Percentiles rank a stretch among this genome's conserved stretches.
Evolutionary conservation across 2,797 vertebrate genomes (phyloP).

Genomic region (Hafferia zeledoni): DNA sequence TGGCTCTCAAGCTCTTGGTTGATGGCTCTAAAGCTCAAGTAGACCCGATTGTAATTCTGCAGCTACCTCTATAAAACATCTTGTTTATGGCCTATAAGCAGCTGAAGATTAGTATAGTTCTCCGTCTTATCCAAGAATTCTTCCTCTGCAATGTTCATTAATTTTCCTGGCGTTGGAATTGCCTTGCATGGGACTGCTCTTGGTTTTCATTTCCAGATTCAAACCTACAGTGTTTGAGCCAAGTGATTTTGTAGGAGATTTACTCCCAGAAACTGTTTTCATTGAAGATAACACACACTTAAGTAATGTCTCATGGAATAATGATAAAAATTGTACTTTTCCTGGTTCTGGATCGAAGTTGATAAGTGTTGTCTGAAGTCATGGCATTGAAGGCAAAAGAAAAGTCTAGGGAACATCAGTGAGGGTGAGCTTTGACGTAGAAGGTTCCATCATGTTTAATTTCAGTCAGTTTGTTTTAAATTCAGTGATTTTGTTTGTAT

Average conservation of each 20-base stretch:
- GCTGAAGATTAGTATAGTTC: constrained; percentile 1
- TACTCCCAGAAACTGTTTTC: constrained; percentile 4
- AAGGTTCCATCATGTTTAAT: background rate
- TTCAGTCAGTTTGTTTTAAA: background rate
- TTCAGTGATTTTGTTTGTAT: background rate
- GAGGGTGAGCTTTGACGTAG: background rate
- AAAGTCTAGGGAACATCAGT: background rate
- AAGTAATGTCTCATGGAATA: constrained; percentile 12
- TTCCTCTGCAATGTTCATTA: constrained; percentile 11
- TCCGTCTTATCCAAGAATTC: constrained; percentile 4
- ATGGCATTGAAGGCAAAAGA: constrained; percentile 1
- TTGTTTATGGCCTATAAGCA: constrained; percentile 12
- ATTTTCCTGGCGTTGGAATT: constrained; percentile 29
- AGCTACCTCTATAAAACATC: background rate
- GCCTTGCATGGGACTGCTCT: background rate
- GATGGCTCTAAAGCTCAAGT: background rate
- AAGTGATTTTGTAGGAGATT: background rate
- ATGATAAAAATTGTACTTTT: constrained; percentile 31
- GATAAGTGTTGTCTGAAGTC: background rate
- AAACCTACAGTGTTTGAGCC: background rate
- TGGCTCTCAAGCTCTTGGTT: background rate
- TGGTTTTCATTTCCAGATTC: constrained; percentile 15
- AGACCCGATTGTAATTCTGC: background rate
- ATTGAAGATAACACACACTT: background rate
- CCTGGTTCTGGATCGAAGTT: constrained; percentile 25